Evolutionary conservation across 2,888 invertebrate species (phyloP).

Genomic region (Andrena hattorfiana): DNA sequence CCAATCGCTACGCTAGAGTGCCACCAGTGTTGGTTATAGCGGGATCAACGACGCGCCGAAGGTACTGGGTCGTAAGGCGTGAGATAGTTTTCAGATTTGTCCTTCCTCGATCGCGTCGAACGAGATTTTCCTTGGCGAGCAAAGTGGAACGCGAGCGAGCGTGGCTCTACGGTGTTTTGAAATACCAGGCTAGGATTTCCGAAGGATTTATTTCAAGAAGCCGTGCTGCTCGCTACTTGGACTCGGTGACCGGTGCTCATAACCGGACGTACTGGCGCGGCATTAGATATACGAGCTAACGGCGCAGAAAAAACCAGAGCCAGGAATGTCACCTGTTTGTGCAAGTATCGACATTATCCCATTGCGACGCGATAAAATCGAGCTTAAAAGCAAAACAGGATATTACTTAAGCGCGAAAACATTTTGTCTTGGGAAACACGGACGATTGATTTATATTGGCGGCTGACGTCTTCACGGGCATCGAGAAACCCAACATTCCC

Average conservation of each 20-base stretch:
- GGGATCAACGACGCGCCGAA: slow-evolving; percentile 16
- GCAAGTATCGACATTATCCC: slow-evolving; percentile 67
- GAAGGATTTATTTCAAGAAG: slow-evolving; percentile 62
- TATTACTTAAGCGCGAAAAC: slow-evolving; percentile 67
- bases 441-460: slow-evolving; percentile 49
- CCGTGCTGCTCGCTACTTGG: slow-evolving; percentile 40
- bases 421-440: slow-evolving; percentile 69
- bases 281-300: slow-evolving; percentile 68
- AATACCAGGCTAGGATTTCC: slow-evolving; percentile 52
- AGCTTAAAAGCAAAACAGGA: slow-evolving; percentile 70
- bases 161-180: slow-evolving; percentile 38
- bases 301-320: slow-evolving; percentile 43
- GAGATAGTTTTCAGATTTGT: slow-evolving; percentile 2
- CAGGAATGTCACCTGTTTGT: slow-evolving; percentile 74
- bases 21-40: neutral
- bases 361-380: slow-evolving; percentile 61
- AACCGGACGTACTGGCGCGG: slow-evolving; percentile 65
- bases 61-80: neutral
- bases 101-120: slow-evolving; percentile 10
- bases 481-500: slow-evolving; percentile 16
- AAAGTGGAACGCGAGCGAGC: slow-evolving; percentile 42
- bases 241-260: slow-evolving; percentile 56
- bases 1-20: neutral
- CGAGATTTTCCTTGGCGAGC: slow-evolving; percentile 27
- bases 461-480: slow-evolving; percentile 5